phyloP scores from a whole-genome alignment of 64 coral and sea anemone species.

The Acropora tenuis region DNA sequence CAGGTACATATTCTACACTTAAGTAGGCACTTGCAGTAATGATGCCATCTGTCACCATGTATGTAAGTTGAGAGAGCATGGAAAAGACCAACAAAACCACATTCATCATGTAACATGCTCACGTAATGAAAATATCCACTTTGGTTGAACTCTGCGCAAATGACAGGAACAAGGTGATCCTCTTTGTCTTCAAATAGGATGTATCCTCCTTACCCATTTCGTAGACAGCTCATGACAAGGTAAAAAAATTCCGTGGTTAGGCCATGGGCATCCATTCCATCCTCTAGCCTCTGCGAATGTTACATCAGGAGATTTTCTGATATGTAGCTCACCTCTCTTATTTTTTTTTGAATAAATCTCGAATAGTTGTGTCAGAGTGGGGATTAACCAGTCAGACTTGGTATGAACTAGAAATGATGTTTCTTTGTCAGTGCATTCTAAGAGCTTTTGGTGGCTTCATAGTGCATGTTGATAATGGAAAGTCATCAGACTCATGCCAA shows the following conservation, averaged over 20 bases:
- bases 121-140: constrained; percentile 1
- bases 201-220: background rate
- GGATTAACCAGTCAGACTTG: background rate
- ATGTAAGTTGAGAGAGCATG: constrained; percentile 26
- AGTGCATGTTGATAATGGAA: no score
- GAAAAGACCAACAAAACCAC: constrained; percentile 28
- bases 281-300: background rate
- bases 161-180: constrained; percentile 5
- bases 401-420: no score
- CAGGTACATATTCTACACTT: constrained; percentile 24
- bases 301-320: constrained; percentile 6
- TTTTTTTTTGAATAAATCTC: constrained; percentile 10
- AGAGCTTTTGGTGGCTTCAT: no score
- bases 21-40: constrained; percentile 27
- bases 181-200: background rate
- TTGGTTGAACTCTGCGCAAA: background rate
- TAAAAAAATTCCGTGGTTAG: constrained; percentile 2
- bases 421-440: no score
- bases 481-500: no score
- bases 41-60: constrained; percentile 33
- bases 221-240: background rate
- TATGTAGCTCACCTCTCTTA: background rate
- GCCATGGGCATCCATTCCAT: constrained; percentile 16
- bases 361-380: constrained; percentile 7
- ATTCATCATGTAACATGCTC: constrained; percentile 24